phyloP scores from a whole-genome alignment of 2,113 vertebrate species.

The Apteryx owenii region DNA sequence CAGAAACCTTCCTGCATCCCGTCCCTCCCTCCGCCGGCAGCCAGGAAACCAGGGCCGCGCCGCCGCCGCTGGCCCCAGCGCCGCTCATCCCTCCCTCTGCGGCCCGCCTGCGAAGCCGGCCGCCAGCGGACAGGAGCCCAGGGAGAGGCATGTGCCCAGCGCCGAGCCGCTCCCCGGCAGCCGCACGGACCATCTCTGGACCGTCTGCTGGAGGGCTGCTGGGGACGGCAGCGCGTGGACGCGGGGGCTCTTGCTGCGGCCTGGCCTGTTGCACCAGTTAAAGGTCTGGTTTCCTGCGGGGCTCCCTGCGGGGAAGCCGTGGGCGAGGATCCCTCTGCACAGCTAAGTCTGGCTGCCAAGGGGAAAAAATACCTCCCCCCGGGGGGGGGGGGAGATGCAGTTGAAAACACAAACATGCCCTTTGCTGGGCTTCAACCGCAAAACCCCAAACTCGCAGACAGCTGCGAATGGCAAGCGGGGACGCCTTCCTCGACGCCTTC shows the following conservation, averaged over 20 bases:
- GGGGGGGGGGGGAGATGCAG: accelerated
- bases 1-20: not conserved
- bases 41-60: not conserved
- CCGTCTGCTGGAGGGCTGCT: no score
- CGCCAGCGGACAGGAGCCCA: not conserved
- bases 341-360: not conserved
- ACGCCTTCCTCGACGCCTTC: not conserved
- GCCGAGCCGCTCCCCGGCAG: not conserved
- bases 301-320: not conserved
- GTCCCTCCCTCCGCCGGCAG: not conserved
- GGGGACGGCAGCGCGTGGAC: not conserved
- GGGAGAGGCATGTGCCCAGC: not conserved
- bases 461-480: not conserved
- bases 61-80: not conserved
- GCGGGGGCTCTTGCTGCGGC: accelerated
- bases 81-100: not conserved
- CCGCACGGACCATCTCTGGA: no score
- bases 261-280: not conserved
- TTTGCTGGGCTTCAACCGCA: not conserved
- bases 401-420: not conserved
- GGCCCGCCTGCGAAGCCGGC: not conserved
- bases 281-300: not conserved
- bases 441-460: not conserved
- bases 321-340: not conserved
- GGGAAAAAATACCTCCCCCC: not conserved